phyloP scores from a whole-genome alignment of 2,888 invertebrate genomes.

The Polydrusus tereticollis region DNA sequence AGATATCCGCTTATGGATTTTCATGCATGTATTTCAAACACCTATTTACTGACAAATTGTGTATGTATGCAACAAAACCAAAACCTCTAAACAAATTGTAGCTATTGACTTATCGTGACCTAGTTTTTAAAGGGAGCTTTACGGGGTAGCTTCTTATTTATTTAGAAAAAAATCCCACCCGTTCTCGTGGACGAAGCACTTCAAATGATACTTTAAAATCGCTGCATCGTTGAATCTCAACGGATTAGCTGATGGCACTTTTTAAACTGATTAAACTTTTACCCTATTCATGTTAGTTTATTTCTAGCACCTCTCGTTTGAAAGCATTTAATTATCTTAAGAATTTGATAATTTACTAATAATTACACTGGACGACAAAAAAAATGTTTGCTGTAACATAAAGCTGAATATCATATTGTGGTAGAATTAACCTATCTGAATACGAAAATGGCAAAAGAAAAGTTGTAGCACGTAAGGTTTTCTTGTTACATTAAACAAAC shows the following conservation, averaged over 20 bases:
- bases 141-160: not conserved
- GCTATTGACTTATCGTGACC: conserved; percentile 11
- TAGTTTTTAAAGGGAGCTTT: conserved; percentile 3
- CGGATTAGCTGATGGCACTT: not conserved
- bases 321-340: too few species aligned
- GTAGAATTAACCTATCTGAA: too few species aligned
- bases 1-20: not conserved
- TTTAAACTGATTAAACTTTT: not conserved
- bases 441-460: too few species aligned
- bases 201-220: not conserved
- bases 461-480: too few species aligned
- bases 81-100: conserved; percentile 1
- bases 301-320: not conserved
- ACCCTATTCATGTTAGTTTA: not conserved
- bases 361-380: too few species aligned
- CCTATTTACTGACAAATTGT: not conserved
- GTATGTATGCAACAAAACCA: not conserved
- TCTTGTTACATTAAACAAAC: too few species aligned
- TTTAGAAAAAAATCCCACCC: conserved; percentile 11
- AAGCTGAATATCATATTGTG: too few species aligned
- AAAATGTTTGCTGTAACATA: too few species aligned
- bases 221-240: not conserved
- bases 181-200: conserved; percentile 13
- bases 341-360: too few species aligned
- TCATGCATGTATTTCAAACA: not conserved